A percentile compares a stretch with the other conserved stretches of the same genome.
Evolutionary conservation across 2,113 vertebrate genomes (phyloP).

Genomic region (Cavia porcellus): DNA sequence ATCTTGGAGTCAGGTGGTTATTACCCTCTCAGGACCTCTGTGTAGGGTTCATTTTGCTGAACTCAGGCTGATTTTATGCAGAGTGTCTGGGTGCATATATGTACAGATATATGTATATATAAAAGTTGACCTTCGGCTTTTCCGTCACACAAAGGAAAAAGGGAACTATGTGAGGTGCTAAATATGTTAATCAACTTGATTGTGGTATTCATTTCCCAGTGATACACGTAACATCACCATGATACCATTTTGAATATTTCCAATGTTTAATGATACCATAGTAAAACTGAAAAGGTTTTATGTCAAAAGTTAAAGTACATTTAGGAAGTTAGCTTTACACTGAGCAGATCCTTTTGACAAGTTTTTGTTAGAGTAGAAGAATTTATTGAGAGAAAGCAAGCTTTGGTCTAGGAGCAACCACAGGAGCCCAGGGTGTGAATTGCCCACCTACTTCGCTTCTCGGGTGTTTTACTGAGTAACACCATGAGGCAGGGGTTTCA

Average conservation of each 20-base stretch:
- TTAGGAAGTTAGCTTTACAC: not conserved
- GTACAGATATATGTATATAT: too few relatives aligned
- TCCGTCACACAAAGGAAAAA: not conserved
- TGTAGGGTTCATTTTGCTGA: not conserved
- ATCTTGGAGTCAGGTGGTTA: not conserved
- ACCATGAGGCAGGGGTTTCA: too few relatives aligned
- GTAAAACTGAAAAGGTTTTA: not conserved
- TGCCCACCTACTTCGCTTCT: too few relatives aligned
- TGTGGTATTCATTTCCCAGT: not conserved
- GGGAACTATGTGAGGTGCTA: not conserved
- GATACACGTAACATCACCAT: not conserved
- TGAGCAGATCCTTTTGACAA: not conserved
- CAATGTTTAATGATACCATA: not conserved
- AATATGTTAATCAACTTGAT: not conserved
- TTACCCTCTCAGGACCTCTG: not conserved
- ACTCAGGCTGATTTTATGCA: not conserved
- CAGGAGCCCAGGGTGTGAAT: not conserved
- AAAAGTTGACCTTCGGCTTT: not conserved
- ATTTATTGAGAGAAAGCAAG: too few relatives aligned
- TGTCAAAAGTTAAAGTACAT: not conserved
- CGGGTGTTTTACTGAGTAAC: not conserved
- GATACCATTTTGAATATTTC: not conserved
- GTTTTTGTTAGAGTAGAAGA: not conserved
- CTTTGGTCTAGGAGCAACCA: not conserved
- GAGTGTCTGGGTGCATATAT: not conserved